Evolutionary conservation across 2,888 invertebrate species (phyloP).

Genomic region (Parapristionchus giblindavisi): DNA sequence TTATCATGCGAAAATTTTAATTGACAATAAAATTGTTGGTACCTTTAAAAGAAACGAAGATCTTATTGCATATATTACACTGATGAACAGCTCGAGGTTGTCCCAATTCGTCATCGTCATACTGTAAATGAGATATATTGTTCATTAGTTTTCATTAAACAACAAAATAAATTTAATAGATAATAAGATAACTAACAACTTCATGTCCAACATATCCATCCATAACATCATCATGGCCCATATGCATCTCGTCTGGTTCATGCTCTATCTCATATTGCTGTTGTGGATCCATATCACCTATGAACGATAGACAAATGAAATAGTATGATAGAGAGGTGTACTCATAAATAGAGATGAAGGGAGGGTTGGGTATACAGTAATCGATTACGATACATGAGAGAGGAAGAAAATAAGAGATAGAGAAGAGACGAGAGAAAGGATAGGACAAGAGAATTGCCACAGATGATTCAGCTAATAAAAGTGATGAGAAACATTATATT

Average conservation of each 20-base stretch:
- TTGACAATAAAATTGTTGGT: neutral
- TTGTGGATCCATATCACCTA: neutral
- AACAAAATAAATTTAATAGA: neutral
- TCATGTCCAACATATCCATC: slow-evolving; percentile 38
- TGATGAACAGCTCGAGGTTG: slow-evolving; percentile 65
- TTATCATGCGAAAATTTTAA: neutral
- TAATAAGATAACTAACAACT: slow-evolving; percentile 1
- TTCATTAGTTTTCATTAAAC: neutral
- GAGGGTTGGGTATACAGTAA: slow-evolving; percentile 6
- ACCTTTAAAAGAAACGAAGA: slow-evolving; percentile 70
- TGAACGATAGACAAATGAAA: neutral
- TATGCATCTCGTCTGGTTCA: slow-evolving; percentile 15
- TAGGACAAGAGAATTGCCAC: neutral
- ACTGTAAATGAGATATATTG: slow-evolving; percentile 24
- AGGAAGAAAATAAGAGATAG: too few relatives aligned
- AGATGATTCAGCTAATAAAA: too few relatives aligned
- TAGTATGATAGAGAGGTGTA: neutral
- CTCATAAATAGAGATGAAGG: neutral
- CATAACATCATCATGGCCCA: slow-evolving; percentile 22
- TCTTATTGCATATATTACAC: slow-evolving; percentile 68
- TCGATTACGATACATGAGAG: too few relatives aligned
- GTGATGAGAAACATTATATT: neutral
- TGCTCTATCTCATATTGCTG: neutral
- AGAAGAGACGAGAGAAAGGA: neutral
- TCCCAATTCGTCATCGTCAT: slow-evolving; percentile 41